Conservation (phyloP, 1,140 invertebrate genomes). For the Danaus plexippus region DNA sequence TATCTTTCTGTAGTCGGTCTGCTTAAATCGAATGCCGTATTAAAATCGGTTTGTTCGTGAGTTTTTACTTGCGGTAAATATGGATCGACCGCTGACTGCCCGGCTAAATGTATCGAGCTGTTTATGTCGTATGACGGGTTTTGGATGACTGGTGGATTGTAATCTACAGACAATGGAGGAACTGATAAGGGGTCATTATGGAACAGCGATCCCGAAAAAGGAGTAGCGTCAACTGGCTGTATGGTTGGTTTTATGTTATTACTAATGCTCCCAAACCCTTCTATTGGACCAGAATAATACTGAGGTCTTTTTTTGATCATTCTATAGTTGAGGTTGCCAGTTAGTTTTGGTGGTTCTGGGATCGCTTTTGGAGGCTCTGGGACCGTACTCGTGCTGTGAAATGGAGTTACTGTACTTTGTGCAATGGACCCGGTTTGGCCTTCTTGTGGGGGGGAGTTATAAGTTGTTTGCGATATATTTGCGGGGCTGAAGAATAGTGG, state of each 20-base stretch:
- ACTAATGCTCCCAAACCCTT: conserved; percentile 53
- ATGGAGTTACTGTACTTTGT: conserved; percentile 1
- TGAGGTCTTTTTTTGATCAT: conserved; percentile 60
- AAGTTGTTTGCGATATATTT: no score
- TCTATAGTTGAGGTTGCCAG: conserved; percentile 48
- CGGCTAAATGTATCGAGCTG: conserved; percentile 12
- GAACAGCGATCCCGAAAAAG: conserved; percentile 47
- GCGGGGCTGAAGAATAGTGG: no score
- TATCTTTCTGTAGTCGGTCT: conserved; percentile 40
- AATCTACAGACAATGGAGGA: background rate
- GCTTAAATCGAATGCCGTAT: conserved; percentile 56
- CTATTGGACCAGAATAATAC: conserved; percentile 68
- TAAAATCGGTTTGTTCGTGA: conserved; percentile 26
- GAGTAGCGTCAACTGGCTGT: conserved; percentile 26
- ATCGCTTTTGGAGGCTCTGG: conserved; percentile 29
- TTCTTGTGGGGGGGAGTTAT: no score
- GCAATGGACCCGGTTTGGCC: background rate
- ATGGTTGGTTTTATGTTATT: conserved; percentile 54
- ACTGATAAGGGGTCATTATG: conserved; percentile 9
- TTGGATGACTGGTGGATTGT: background rate
- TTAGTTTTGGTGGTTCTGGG: conserved; percentile 47
- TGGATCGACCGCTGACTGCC: conserved; percentile 27
- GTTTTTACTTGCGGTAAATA: conserved; percentile 22
- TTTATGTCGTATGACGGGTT: conserved; percentile 29
- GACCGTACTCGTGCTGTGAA: conserved; percentile 10